A percentile compares a stretch with the other conserved stretches of the same genome.
Evolutionary conservation across 2,888 invertebrate genomes (phyloP).

Genomic region (Digitonthophagus gazella): DNA sequence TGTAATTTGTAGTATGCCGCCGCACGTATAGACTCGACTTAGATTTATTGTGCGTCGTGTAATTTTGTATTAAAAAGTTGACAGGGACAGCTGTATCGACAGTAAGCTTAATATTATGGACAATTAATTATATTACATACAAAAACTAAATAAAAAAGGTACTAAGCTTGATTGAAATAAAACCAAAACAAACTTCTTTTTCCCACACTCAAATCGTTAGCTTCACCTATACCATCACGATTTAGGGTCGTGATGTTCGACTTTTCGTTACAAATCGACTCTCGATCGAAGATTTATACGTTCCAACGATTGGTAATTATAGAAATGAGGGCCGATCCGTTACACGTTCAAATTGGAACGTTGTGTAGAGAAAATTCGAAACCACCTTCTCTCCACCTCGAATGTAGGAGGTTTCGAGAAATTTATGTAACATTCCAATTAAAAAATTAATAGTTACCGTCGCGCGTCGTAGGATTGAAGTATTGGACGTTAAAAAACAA

Average conservation of each 20-base stretch:
- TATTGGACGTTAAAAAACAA: too few species aligned
- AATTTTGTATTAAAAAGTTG: background rate
- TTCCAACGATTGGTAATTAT: background rate
- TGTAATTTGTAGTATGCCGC: background rate
- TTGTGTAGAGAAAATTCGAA: background rate
- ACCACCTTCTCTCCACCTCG: too few species aligned
- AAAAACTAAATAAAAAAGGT: too few species aligned
- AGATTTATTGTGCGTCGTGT: background rate
- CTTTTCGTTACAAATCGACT: background rate
- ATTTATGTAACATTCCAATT: slow-evolving; percentile 20
- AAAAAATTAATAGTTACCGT: slow-evolving; percentile 14
- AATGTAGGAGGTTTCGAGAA: too few species aligned
- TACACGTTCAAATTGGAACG: background rate
- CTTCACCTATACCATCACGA: background rate
- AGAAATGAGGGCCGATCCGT: background rate
- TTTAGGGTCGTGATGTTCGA: background rate
- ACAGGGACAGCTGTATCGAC: background rate
- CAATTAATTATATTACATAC: too few species aligned
- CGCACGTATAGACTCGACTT: background rate
- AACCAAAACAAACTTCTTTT: too few species aligned
- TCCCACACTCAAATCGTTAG: background rate
- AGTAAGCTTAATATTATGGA: too few species aligned
- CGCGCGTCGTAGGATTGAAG: too few species aligned
- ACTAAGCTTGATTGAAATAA: too few species aligned
- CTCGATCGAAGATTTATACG: background rate